phyloP scores from a whole-genome alignment of 2,888 invertebrate species.

The Drosophila maculinotata region DNA sequence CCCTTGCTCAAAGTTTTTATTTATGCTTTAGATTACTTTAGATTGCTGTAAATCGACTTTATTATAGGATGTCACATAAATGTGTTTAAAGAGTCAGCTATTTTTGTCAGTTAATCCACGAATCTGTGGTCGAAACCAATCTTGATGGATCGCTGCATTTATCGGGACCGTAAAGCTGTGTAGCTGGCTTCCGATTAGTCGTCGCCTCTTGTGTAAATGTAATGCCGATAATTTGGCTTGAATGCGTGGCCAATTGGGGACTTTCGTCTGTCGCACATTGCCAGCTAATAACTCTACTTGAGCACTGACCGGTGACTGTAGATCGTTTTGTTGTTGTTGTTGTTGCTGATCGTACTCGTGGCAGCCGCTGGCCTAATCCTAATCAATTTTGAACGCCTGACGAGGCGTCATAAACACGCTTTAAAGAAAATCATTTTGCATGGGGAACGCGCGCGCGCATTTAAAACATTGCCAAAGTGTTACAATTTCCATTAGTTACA shows the following conservation, averaged over 20 bases:
- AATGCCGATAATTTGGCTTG: conserved; percentile 77
- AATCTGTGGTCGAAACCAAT: conserved; percentile 40
- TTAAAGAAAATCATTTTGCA: conserved; percentile 67
- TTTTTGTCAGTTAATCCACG: conserved; percentile 6
- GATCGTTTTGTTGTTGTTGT: conserved; percentile 40
- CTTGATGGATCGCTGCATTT: conserved; percentile 69
- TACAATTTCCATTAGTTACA: conserved; percentile 81
- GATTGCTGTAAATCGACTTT: too few relatives aligned
- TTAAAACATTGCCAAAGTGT: conserved; percentile 76
- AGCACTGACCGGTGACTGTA: conserved; percentile 43
- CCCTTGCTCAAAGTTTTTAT: too few relatives aligned
- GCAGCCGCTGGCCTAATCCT: conserved; percentile 67
- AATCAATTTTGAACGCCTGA: conserved; percentile 78
- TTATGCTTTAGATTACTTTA: too few relatives aligned
- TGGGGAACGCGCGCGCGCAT: conserved; percentile 46
- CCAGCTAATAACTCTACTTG: conserved; percentile 52
- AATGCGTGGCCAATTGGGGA: conserved; percentile 64
- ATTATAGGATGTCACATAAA: conserved; percentile 10
- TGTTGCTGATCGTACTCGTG: conserved; percentile 28
- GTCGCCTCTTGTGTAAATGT: conserved; percentile 62
- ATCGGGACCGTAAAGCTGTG: conserved; percentile 34
- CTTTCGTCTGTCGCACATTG: conserved; percentile 46
- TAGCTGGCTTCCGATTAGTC: conserved; percentile 49
- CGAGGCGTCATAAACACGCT: conserved; percentile 80
- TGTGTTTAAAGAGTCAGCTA: not conserved